A percentile compares a stretch with the other conserved stretches of the same genome.
These are phyloP conservation scores for Chrosomus eos DNA, from an alignment of 2,797 vertebrate species.

Conservation along the genomic window DNA sequence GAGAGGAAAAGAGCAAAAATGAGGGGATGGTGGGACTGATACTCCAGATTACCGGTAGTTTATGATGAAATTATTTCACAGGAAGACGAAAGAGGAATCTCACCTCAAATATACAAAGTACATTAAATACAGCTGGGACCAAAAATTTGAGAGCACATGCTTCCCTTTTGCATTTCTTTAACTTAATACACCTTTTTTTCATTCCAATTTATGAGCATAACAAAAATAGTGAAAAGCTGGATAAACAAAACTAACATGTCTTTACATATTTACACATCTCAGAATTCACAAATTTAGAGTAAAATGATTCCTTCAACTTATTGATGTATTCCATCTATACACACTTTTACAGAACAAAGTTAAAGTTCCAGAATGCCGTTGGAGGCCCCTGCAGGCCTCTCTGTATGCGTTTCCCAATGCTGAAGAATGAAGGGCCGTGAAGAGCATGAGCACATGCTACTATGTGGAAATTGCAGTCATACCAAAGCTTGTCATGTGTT, in stretches of 20 bases:
- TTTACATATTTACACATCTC: background rate
- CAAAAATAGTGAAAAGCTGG: background rate
- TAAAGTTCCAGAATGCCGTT: background rate
- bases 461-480: slow-evolving; percentile 11
- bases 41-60: too few relatives aligned
- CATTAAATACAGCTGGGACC: background rate
- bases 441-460: slow-evolving; percentile 22
- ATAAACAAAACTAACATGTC: background rate
- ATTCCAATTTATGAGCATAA: background rate
- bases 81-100: background rate
- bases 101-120: background rate
- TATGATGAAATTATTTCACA: background rate
- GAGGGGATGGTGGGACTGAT: background rate
- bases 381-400: slow-evolving; percentile 23
- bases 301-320: background rate
- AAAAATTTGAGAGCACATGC: background rate
- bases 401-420: slow-evolving; percentile 37
- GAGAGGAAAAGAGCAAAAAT: slow-evolving; percentile 11
- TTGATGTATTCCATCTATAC: background rate
- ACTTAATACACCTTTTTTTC: background rate
- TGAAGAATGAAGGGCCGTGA: slow-evolving; percentile 21
- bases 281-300: background rate
- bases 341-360: background rate
- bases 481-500: slow-evolving; percentile 22
- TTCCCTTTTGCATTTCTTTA: background rate